phyloP scores from a whole-genome alignment of 2,888 invertebrate genomes.

The Microchrysa polita region DNA sequence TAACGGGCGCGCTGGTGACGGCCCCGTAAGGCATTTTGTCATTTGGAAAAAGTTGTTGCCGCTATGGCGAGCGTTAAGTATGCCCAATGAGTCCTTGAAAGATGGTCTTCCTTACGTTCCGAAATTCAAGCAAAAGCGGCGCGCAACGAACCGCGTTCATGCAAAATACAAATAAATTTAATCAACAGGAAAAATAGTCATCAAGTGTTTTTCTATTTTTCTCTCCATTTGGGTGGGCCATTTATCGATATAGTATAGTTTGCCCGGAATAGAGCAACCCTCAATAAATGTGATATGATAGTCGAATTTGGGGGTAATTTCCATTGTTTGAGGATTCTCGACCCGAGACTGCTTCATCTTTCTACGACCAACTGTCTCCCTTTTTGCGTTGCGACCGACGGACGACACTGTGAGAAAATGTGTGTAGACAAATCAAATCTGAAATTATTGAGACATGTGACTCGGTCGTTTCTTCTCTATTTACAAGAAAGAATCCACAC shows the following conservation, averaged over 20 bases:
- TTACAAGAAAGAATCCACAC: background rate
- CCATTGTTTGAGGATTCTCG: background rate
- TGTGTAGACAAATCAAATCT: slow-evolving; percentile 35
- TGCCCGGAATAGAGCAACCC: slow-evolving; percentile 23
- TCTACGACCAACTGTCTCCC: no score
- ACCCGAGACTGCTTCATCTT: no score
- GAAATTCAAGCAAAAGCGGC: background rate
- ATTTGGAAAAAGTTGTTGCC: background rate
- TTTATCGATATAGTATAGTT: slow-evolving; percentile 29
- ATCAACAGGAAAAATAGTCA: slow-evolving; percentile 45
- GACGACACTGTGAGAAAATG: background rate
- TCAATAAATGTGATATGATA: slow-evolving; percentile 6
- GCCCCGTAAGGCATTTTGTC: no score
- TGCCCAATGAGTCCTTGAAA: background rate
- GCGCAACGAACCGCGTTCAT: slow-evolving; percentile 16
- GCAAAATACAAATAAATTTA: slow-evolving; percentile 43
- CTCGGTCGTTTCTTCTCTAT: slow-evolving; percentile 10
- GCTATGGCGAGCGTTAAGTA: background rate
- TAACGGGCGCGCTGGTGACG: no score
- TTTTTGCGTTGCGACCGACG: no score
- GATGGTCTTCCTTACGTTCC: background rate
- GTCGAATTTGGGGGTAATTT: background rate
- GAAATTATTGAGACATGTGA: slow-evolving; percentile 34
- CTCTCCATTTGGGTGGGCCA: slow-evolving; percentile 18
- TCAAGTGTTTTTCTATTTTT: slow-evolving; percentile 34